These are phyloP conservation scores for Dermatemys mawii DNA, from an alignment of 2,113 vertebrate species.

Conservation along the genomic window DNA sequence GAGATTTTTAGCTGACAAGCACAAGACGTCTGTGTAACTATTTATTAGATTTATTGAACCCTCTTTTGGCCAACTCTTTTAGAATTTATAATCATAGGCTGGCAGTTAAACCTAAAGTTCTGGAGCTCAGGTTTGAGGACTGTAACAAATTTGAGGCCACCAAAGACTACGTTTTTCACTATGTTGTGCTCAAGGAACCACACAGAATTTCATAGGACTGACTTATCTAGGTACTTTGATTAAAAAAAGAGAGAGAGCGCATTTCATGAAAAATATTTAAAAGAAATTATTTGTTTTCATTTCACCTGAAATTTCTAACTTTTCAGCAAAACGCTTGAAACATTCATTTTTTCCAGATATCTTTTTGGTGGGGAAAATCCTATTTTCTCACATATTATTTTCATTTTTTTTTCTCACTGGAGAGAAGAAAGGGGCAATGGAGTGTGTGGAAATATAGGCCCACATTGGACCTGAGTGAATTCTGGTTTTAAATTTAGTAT, in stretches of 20 bases:
- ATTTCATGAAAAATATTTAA: neutral
- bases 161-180: neutral
- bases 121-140: neutral
- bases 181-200: neutral
- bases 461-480: neutral
- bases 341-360: neutral
- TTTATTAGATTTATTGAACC: neutral
- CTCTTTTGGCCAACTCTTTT: neutral
- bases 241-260: neutral
- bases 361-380: neutral
- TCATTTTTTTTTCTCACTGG: neutral
- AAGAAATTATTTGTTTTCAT: neutral
- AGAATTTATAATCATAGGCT: neutral
- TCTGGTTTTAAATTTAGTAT: too few species aligned
- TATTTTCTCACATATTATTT: neutral
- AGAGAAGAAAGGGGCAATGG: neutral
- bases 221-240: neutral
- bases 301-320: neutral
- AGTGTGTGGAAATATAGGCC: neutral
- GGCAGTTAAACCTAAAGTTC: neutral
- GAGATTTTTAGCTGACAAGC: neutral
- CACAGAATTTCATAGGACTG: neutral
- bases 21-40: neutral
- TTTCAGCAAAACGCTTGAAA: neutral
- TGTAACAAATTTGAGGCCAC: neutral